A percentile compares a stretch with the other conserved stretches of the same genome.
phyloP scores from a whole-genome alignment of 2,888 invertebrate species.

The Platerodrilus igneus region DNA sequence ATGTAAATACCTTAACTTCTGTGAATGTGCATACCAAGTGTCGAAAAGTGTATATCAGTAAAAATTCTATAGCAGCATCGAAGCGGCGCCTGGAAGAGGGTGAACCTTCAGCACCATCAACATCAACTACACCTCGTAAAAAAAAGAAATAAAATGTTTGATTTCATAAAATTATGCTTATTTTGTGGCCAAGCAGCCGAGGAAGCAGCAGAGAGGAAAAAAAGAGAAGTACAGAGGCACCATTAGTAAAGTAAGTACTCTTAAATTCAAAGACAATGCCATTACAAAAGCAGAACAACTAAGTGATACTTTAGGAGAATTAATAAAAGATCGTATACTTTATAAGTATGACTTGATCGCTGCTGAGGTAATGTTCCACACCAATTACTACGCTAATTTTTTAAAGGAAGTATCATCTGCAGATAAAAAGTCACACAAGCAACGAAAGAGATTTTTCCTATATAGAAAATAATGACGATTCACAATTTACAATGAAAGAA shows the following conservation, averaged over 20 bases:
- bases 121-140: too few species aligned
- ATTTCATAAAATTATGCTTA: constrained; percentile 36
- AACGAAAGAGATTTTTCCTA: constrained; percentile 40
- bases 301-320: constrained; percentile 34
- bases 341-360: constrained; percentile 28
- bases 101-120: too few species aligned
- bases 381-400: constrained; percentile 40
- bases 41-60: too few species aligned
- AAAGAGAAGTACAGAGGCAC: constrained; percentile 35
- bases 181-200: constrained; percentile 38
- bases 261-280: constrained; percentile 38
- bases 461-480: constrained; percentile 31
- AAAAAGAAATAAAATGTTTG: constrained; percentile 20
- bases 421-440: constrained; percentile 38
- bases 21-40: too few species aligned
- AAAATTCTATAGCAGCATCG: too few species aligned
- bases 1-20: too few species aligned
- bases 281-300: constrained; percentile 40
- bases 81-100: too few species aligned
- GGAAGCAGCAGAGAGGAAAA: constrained; percentile 26
- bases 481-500: constrained; percentile 40
- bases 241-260: constrained; percentile 36
- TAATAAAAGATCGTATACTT: constrained; percentile 31
- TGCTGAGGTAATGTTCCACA: constrained; percentile 39
- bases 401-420: constrained; percentile 35